These are phyloP conservation scores for Manis javanica DNA, from an alignment of 2,797 vertebrate species.

Conservation along the genomic window DNA sequence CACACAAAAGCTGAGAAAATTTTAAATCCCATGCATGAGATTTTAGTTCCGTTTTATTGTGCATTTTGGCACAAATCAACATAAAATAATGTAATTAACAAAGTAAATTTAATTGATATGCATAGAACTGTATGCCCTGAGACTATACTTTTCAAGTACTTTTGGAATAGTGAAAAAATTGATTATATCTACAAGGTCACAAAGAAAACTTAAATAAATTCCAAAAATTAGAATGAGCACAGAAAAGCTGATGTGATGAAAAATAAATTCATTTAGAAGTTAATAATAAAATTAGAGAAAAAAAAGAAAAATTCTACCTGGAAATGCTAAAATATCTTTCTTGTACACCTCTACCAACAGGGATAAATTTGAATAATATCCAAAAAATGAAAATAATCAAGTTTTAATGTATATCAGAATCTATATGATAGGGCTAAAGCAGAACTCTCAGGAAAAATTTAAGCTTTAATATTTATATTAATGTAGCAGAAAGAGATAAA, in stretches of 20 bases:
- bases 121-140: not conserved
- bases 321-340: constrained; percentile 41
- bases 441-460: constrained; percentile 11
- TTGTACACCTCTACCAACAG: not conserved
- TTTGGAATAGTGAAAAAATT: not conserved
- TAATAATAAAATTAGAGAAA: constrained; percentile 30
- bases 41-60: not conserved
- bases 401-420: not conserved
- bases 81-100: constrained; percentile 30
- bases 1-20: not conserved
- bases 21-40: not conserved
- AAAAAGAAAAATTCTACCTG: not conserved
- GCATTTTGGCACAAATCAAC: not conserved
- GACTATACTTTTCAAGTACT: not conserved
- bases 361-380: not conserved
- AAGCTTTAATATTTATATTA: constrained; percentile 1
- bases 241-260: not conserved
- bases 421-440: not conserved
- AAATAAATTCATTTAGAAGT: constrained; percentile 28
- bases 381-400: constrained; percentile 32
- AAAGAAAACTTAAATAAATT: not conserved
- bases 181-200: not conserved
- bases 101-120: not conserved
- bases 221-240: not conserved
- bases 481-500: not conserved